Evolutionary conservation across 2,888 invertebrate species (phyloP), one percentile per base, ranked within the genome.

Genomic region (Pantelozetes paolii): DNA sequence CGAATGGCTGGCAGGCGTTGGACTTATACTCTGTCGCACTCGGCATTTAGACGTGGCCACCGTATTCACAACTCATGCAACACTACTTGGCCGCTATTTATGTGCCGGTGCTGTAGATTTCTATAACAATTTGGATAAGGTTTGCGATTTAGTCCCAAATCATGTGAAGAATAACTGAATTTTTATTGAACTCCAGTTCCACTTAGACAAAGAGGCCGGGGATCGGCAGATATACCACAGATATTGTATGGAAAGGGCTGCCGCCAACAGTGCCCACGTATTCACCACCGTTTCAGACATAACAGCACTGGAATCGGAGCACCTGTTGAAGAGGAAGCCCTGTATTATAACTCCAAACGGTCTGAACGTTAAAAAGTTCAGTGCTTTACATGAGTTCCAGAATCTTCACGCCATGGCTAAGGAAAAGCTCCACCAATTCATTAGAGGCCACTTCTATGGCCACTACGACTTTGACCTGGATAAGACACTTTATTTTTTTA

Each of bases 41-140:
- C 87, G 92, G 74, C 90, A 91, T 79, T 85, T 94, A 8, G 92
- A 96, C 79, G 89, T 96, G 1, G 92, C 96, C 3, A 96, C 98
- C 0, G 91, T 99, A 57, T 99, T 99, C 83, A 99, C 99, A 1
- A 99, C 99, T 0, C 99, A 99, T 83, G 99, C 99, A 0, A 99
- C 99, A 0, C 86, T 99, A 11, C 86, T 99, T 13, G 99, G 99
- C 3, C 86, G 99, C 81, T 99, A 98, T 80, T 84, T 99, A 78
- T 99, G 98, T 83, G 99, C 99, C 75, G 98, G 98, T 79, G 94
- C 91, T 83, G 92, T 90, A n/a, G 99, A 99, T 84, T 97, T 99
- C 85, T 99, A 99, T 83, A 99, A 99, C 82, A 96, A 97, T 84
- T 85, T 99, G n/a, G n/a, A n/a, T n/a, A n/a, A n/a, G n/a, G n/a